phyloP scores from a whole-genome alignment of 2,888 invertebrate genomes.

The Tenodera sinensis region DNA sequence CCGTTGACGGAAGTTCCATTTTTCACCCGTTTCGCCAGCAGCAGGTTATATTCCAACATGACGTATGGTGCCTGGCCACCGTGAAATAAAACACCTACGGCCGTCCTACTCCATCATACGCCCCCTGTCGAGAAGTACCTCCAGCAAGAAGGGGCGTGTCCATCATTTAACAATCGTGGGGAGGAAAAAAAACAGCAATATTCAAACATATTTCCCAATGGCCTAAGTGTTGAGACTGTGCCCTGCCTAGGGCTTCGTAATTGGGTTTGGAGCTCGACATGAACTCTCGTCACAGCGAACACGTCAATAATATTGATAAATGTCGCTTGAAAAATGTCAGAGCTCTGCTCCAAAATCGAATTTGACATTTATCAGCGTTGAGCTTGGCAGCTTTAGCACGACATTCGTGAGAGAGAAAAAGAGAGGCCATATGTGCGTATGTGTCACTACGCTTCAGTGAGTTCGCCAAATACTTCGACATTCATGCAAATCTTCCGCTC shows the following conservation, averaged over 20 bases:
- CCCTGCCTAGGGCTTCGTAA: not conserved
- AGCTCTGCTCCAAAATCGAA: not conserved
- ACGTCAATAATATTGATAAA: not conserved
- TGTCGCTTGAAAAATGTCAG: not conserved
- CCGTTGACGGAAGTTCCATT: not conserved
- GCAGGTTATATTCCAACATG: not conserved
- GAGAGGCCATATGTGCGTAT: not conserved
- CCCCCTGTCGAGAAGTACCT: not conserved
- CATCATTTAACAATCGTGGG: not conserved
- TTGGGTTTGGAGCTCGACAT: not conserved
- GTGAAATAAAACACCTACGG: not conserved
- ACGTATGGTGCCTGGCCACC: not conserved
- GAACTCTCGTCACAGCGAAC: not conserved
- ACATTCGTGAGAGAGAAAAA: not conserved
- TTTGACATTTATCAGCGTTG: not conserved
- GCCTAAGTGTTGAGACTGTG: not conserved
- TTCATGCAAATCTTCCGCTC: not conserved
- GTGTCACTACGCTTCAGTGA: not conserved
- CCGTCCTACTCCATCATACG: not conserved
- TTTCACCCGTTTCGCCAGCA: not conserved
- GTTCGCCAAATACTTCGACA: not conserved
- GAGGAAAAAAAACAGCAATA: not conserved
- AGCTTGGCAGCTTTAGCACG: not conserved
- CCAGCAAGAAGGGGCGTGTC: not conserved
- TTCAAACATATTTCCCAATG: not conserved